Conservation (phyloP, 2,888 invertebrate species). For the Sepiola atlantica region DNA sequence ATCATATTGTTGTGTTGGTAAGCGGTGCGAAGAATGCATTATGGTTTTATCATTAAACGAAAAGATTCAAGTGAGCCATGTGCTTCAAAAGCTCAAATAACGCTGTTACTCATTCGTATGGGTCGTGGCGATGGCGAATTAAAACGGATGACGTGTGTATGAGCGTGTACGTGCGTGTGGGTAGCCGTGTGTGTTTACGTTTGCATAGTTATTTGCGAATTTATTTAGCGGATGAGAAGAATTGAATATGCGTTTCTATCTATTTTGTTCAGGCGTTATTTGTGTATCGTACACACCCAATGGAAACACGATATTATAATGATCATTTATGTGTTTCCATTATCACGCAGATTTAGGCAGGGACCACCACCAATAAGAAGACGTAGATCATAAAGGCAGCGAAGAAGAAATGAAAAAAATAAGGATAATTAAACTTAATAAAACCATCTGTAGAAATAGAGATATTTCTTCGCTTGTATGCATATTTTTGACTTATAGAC, state of each 20-base stretch:
- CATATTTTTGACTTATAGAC: too few relatives aligned
- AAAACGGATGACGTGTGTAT: slow-evolving; percentile 9
- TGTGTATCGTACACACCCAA: neutral
- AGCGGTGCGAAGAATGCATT: neutral
- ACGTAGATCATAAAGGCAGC: neutral
- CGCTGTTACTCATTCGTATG: neutral
- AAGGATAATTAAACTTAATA: too few relatives aligned
- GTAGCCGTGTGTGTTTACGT: neutral
- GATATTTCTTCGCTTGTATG: too few relatives aligned
- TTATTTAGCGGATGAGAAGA: neutral
- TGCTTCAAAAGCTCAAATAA: slow-evolving; percentile 32
- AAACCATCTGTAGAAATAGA: too few relatives aligned
- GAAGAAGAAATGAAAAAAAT: neutral
- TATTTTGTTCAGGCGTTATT: neutral
- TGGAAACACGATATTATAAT: slow-evolving; percentile 20
- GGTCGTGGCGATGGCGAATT: neutral
- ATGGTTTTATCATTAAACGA: slow-evolving; percentile 22
- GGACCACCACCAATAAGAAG: too few relatives aligned
- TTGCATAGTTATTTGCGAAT: neutral
- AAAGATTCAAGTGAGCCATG: neutral
- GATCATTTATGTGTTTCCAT: neutral
- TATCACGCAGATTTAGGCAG: neutral
- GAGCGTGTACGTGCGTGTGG: neutral
- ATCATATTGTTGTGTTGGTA: neutral
- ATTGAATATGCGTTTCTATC: neutral